A percentile compares a stretch with the other conserved stretches of the same genome.
phyloP scores from a whole-genome alignment of 2,113 vertebrate genomes.

The Arothron firmamentum region DNA sequence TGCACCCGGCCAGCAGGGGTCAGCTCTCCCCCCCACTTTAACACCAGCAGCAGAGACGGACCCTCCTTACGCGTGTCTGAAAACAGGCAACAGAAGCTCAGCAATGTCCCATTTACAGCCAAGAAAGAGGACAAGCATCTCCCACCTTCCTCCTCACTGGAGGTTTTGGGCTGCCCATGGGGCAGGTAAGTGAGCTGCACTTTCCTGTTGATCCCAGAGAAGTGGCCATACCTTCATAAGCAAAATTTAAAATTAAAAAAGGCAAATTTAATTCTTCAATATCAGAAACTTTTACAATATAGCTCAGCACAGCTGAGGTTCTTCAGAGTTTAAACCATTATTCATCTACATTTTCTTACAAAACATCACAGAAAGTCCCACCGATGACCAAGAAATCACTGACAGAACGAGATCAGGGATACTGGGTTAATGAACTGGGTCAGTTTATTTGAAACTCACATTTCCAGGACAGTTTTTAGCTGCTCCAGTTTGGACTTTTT shows the following conservation, averaged over 20 bases:
- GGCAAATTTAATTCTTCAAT: not conserved
- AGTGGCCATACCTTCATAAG: constrained; percentile 90
- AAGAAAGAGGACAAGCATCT: not conserved
- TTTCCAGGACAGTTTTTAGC: constrained; percentile 95
- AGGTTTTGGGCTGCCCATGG: constrained; percentile 87
- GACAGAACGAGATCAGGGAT: not conserved
- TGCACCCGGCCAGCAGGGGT: constrained; percentile 93
- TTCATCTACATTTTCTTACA: no score
- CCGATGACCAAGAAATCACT: not conserved
- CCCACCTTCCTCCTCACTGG: constrained; percentile 92
- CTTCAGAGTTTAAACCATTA: no score
- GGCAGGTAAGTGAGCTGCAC: constrained; percentile 95
- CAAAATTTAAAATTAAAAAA: not conserved
- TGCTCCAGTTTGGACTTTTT: constrained; percentile 94
- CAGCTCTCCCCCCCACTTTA: constrained; percentile 97
- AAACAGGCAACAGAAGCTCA: not conserved
- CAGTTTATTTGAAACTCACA: constrained; percentile 76
- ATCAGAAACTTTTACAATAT: not conserved
- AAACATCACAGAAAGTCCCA: no score
- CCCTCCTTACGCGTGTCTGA: constrained; percentile 80
- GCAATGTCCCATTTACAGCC: no score
- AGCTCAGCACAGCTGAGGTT: not conserved
- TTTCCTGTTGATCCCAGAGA: constrained; percentile 98
- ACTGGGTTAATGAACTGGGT: constrained; percentile 10
- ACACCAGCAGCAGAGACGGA: constrained; percentile 88